Base-by-base conservation (phyloP, 2,797 vertebrate species). In the Lophius americanus region DNA sequence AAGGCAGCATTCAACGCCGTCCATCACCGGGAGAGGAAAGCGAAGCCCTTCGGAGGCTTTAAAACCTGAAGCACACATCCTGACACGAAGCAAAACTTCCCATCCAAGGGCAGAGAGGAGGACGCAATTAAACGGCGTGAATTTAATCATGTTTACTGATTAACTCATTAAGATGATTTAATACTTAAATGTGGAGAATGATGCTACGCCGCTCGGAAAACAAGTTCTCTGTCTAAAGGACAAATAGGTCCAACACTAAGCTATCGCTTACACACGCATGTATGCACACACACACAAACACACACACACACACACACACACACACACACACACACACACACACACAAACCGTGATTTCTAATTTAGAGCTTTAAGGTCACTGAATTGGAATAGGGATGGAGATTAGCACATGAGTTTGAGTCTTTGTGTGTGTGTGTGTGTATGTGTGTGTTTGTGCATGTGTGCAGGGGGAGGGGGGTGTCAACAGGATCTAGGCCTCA, bases 331-430 rank as follows among this genome's bases (percentile, higher is more conserved):
- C 23, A 23, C 23, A 23, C 23, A 23, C 23, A 23, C 23, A 23
- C 23, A 23, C 23, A 23, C 23, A 23, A 23, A 23, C 23, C 23
- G 1, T 23, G 23, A 23, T 39, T 39, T 74, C 64, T 55, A 51
- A 3, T 58, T 79, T 72, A 62, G 10, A 23, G 23, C 23, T 23
- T 23, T 23, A 23, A 23, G 23, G 23, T 23, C 23, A 23, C 23
- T 23, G 23, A 23, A 23, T 64, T 75, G 73, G 75, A 84, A 85
- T 84, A 79, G 73, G 43, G 37, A 51, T 32, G 55, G 64, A 60
- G 12, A 33, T 67, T 7, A 23, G 23, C 23, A 58, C 14, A 41
- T 68, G 68, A 60, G 51, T 42, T n/a, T 43, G 46, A 60, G 38
- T 46, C 37, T 44, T 41, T 57, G 44, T 60, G 43, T 36, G 43